Evolutionary conservation across 53 echinoderm and acorn worm genomes (phyloP), one percentile per base, ranked within the genome.

Genomic region (Astropecten irregularis): DNA sequence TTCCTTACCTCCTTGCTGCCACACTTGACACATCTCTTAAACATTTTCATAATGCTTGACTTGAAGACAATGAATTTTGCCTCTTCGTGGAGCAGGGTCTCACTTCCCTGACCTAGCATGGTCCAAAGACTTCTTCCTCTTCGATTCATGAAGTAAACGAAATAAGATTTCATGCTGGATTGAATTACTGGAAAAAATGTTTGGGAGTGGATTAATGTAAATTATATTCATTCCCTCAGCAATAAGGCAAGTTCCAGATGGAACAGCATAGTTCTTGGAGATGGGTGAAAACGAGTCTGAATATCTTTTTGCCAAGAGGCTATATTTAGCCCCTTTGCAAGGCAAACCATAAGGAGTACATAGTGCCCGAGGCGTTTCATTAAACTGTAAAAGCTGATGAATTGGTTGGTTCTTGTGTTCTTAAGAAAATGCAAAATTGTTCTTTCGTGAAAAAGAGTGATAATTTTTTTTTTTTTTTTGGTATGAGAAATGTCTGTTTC

Each of bases 201-300:
- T n/a, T 44, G 72, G 69, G 9, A 82, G 57, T 18, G 92, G 92
- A 51, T 70, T 79, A 20, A 47, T 40, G 49, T 92, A 83, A 38
- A 88, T 88, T 1, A 92, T 81, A 36, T 92, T 88, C 92, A 92
- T 92, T 15, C 88, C 92, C 73, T 92, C 85, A 20, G 85, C 74
- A 51, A 92, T 92, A 1, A 61, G 26, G 69, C 81, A 79, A 26
- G 69, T 42, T 44, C 69, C 69, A 11, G 42, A 3, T 42, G 42
- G 69, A 44, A 68, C 42, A 68, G 23, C 40, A 44, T 68, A 47
- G 3, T 8, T 10, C 9, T 68, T 47, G 9, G 69, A 26, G 10
- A 68, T 40, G 19, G 44, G 69, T 46, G 69, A 42, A 47, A 42
- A 42, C 26, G 21, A 10, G 18, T 68, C 33, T 20, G 47, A 35